Conservation (phyloP, 2,113 vertebrate genomes). For the Myrmecophaga tridactyla region DNA sequence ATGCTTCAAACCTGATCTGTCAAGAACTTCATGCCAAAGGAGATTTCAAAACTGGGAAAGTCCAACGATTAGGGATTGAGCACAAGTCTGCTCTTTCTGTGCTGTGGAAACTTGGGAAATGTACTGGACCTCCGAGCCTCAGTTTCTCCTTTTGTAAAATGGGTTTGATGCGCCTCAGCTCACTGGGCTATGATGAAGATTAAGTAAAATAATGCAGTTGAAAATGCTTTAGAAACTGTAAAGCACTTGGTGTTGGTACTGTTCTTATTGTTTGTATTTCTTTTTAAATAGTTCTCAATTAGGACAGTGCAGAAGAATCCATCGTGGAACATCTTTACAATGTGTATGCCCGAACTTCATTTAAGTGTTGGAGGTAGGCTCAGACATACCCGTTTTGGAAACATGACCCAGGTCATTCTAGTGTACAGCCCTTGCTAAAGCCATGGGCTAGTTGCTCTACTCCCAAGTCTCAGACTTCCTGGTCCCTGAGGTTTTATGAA, state of each 20-base stretch:
- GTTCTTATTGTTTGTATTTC: neutral
- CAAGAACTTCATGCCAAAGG: neutral
- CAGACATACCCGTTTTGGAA: neutral
- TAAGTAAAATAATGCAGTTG: neutral
- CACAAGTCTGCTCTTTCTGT: neutral
- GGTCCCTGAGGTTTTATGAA: neutral
- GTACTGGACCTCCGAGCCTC: neutral
- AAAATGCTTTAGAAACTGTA: neutral
- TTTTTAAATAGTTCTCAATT: neutral
- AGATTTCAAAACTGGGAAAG: neutral
- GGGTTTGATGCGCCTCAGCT: neutral
- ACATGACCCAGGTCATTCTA: neutral
- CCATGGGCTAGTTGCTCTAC: neutral
- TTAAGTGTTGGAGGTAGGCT: neutral
- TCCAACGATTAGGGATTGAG: neutral
- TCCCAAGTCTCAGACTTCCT: neutral
- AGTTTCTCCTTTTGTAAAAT: neutral
- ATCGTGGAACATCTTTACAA: neutral
- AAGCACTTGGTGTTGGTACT: neutral
- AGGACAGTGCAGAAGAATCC: neutral
- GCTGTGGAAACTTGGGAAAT: neutral
- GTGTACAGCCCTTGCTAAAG: neutral
- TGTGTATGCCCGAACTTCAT: neutral
- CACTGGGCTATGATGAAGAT: neutral
- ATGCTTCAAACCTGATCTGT: neutral